Evolutionary conservation across 2,113 vertebrate species (phyloP), one percentile per base, ranked within the genome.

Genomic region (Nerophis ophidion): DNA sequence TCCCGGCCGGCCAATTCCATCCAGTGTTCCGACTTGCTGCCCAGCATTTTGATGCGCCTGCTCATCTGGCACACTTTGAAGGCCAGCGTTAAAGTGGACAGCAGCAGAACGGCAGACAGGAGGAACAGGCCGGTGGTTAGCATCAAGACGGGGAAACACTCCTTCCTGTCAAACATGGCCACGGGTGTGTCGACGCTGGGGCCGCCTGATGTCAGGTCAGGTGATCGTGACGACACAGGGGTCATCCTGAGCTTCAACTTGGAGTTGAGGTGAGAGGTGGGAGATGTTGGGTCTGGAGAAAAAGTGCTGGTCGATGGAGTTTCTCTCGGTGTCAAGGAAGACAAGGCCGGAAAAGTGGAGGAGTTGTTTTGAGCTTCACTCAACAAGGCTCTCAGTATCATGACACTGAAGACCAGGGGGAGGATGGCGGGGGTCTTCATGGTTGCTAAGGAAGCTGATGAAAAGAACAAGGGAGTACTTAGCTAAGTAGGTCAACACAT

Each of bases 31-130:
- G 58, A 10, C 66, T 26, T 62, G 70, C n/a, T n/a, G 40, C 46
- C 67, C 60, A 81, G 60, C 5, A 2, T 36, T 33, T 48, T 73
- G 55, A 76, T 8, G 33, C 14, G 54, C 42, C 36, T 57, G 44
- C 19, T 73, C 66, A 80, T 10, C 26, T 61, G 65, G 15, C 74
- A 82, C 36, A 84, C 58, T 57, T 71, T 85, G 0, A 52, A 80
- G 0, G 60, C 4, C 66, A 86, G 14, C 3, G 65, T 0, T 13
- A 73, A 1, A 4, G 47, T 60, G 1, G 26, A 71, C 19, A 77
- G 0, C 40, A 87, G 61, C 17, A 80, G 61, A 19, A 73, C 1
- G 7, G 2, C 0, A 17, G 58, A 67, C 46, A 0, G n/a, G 35
- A 82, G 1, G 16, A 85, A 66, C 63, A 85, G 70, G 13, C 46